Evolutionary conservation across 2,797 vertebrate genomes (phyloP), one percentile per base, ranked within the genome.

Genomic region (Liasis olivaceus): DNA sequence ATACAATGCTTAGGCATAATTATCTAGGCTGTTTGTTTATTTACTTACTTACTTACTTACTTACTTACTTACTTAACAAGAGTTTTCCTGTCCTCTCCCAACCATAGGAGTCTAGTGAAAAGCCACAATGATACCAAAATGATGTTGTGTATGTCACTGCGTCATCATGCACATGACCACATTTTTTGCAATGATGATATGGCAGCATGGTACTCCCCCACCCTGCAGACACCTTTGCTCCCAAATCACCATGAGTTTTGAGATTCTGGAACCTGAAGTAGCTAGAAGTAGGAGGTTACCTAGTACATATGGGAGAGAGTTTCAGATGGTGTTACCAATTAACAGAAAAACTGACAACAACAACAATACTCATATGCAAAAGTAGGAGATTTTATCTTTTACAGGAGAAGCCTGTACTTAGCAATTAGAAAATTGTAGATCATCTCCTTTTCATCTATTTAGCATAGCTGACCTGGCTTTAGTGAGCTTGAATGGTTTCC

Each of bases 321-420:
- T 28, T 85, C 47, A 24, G 51, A 62, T 26, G 4, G 3, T 72
- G 12, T 42, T 3, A n/a, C 87, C 47, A 47, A 31, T 58, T 28
- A n/a, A 26, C 17, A 91, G 42, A 72, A 85, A 14, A 89, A 4
- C 54, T 87, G 2, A 77, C 2, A 17, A 42, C 17, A 77, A 42
- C 31, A 42, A 42, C 36, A 42, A 42, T 20, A 17, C 15, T 72
- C 28, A 54, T 15, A 62, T 72, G 54, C 36, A 87, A 72, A 56
- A 20, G 1, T 72, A 9, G 54, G 26, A 5, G 20, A 24, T n/a
- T 59, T 66, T 62, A 86, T 69, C 54, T 89, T 69, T n/a, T 87
- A 56, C 22, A 77, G 86, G 26, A 77, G 31, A 42, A 93, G 72
- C 17, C 56, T 92, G 90, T 94, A 12, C 94, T 6, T 90, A 89